Conservation (phyloP, 2,888 invertebrate genomes). For the Machimus rusticus region DNA sequence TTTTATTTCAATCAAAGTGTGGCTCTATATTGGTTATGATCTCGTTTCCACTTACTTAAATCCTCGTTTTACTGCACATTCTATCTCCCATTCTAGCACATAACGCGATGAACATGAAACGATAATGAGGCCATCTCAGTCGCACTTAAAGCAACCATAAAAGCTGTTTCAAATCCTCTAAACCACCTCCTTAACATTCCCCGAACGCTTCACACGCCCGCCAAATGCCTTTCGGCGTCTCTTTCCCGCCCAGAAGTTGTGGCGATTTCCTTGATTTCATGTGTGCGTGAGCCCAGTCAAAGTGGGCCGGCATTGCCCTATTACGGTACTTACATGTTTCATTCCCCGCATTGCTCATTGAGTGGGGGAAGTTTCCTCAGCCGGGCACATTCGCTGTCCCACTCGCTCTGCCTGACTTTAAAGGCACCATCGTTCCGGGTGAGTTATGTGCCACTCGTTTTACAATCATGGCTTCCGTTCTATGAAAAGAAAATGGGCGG, state of each 20-base stretch:
- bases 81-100: conserved; percentile 62
- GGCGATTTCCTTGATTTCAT: conserved; percentile 9
- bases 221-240: neutral
- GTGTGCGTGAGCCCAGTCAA: neutral
- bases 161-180: conserved; percentile 49
- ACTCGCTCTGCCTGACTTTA: neutral
- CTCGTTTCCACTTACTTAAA: conserved; percentile 65
- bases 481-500: conserved; percentile 48
- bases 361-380: conserved; percentile 46
- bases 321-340: conserved; percentile 28
- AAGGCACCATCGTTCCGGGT: conserved; percentile 51
- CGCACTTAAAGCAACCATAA: conserved; percentile 62
- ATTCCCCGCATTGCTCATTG: neutral
- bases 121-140: conserved; percentile 63
- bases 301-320: conserved; percentile 30
- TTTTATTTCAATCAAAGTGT: conserved; percentile 63
- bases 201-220: neutral
- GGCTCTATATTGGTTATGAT: conserved; percentile 63
- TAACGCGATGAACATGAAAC: conserved; percentile 53
- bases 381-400: conserved; percentile 22
- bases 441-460: conserved; percentile 59
- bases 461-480: conserved; percentile 64
- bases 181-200: conserved; percentile 21
- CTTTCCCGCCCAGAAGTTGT: neutral
- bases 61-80: conserved; percentile 63